These are phyloP conservation scores for Malurus melanocephalus DNA, from an alignment of 2,113 vertebrate species.

Conservation along the genomic window DNA sequence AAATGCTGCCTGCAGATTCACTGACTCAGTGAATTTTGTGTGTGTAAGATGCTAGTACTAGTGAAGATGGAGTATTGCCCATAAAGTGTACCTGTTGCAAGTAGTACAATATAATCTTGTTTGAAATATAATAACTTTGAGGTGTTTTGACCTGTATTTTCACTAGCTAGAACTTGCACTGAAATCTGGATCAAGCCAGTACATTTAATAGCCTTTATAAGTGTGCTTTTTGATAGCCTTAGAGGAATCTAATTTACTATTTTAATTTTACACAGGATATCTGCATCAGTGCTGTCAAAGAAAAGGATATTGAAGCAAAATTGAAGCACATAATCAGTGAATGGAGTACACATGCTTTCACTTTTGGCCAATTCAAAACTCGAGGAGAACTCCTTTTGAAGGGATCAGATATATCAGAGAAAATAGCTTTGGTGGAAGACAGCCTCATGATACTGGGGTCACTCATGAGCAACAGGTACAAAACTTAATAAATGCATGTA, in stretches of 20 bases:
- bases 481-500: neutral
- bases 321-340: slow-evolving; percentile 75
- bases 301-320: slow-evolving; percentile 84
- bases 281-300: slow-evolving; percentile 83
- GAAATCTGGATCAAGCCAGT: neutral
- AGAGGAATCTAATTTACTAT: neutral
- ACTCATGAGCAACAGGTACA: slow-evolving; percentile 81
- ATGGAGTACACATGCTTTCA: slow-evolving; percentile 76
- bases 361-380: slow-evolving; percentile 77
- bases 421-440: slow-evolving; percentile 79
- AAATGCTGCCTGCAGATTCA: neutral
- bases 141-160: neutral
- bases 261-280: slow-evolving; percentile 73
- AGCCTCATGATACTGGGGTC: slow-evolving; percentile 82
- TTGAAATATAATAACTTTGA: neutral
- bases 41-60: neutral
- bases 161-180: neutral
- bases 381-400: slow-evolving; percentile 82
- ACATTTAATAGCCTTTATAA: neutral
- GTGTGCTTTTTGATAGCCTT: neutral
- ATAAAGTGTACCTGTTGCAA: neutral
- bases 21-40: neutral
- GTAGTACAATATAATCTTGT: neutral
- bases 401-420: slow-evolving; percentile 77
- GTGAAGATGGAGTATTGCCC: neutral